phyloP scores from a whole-genome alignment of 2,888 invertebrate species.

The Brachyptera risi region DNA sequence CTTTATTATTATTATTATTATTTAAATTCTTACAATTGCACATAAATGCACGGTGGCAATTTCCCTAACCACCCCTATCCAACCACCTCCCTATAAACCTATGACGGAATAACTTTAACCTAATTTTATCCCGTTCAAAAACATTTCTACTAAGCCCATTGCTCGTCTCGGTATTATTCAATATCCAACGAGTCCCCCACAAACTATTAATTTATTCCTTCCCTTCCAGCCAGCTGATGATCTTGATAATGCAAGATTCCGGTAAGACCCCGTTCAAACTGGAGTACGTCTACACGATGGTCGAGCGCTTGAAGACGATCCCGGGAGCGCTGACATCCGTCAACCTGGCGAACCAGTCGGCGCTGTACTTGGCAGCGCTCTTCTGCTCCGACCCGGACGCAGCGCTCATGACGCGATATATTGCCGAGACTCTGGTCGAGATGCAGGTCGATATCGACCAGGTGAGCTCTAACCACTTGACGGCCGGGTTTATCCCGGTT shows the following conservation, averaged over 20 bases:
- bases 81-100: background rate
- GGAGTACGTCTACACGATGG: conserved; percentile 8
- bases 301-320: background rate
- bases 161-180: too few species aligned
- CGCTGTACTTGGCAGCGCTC: conserved; percentile 5
- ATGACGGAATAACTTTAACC: too few species aligned
- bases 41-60: too few species aligned
- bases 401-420: conserved; percentile 5
- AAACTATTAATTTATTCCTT: background rate
- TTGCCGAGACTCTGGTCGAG: background rate
- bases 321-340: background rate
- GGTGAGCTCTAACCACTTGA: too few species aligned
- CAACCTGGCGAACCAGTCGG: conserved; percentile 1
- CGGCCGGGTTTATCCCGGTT: too few species aligned
- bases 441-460: background rate
- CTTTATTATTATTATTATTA: too few species aligned
- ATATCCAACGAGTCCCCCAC: too few species aligned
- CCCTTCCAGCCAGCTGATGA: conserved; percentile 7
- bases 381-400: background rate
- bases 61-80: too few species aligned
- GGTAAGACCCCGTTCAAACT: background rate
- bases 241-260: background rate
- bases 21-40: too few species aligned
- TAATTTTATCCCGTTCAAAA: too few species aligned
- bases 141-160: too few species aligned